These are phyloP conservation scores for Ostrea edulis DNA, from an alignment of 1,140 invertebrate genomes.

Conservation along the genomic window DNA sequence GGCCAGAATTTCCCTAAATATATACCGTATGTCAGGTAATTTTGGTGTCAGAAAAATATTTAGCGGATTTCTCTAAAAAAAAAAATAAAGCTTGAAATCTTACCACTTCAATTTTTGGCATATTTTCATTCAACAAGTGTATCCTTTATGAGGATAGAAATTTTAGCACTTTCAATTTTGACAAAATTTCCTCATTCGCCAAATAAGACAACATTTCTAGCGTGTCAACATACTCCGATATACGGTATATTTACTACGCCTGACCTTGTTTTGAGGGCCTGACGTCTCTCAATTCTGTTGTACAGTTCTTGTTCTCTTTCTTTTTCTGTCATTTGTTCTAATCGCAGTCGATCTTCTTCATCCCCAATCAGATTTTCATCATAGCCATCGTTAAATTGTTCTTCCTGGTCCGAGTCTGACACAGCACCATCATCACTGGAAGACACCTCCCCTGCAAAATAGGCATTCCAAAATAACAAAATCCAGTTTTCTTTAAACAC, in stretches of 20 bases:
- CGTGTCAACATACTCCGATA: no score
- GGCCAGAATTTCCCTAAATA: no score
- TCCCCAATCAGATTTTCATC: constrained; percentile 99
- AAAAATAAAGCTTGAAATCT: no score
- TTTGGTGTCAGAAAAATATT: no score
- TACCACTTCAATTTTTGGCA: no score
- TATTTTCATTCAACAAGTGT: no score
- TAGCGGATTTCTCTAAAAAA: no score
- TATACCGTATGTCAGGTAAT: no score
- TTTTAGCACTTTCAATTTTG: no score
- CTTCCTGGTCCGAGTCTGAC: constrained; percentile 77
- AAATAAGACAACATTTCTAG: no score
- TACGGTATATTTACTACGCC: constrained; percentile 22
- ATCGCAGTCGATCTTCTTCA: constrained; percentile 92
- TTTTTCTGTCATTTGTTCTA: constrained; percentile 97
- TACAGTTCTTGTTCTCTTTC: constrained; percentile 98
- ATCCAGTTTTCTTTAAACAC: background rate
- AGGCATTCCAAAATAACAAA: background rate
- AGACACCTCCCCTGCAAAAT: constrained; percentile 84
- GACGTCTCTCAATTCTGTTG: constrained; percentile 95
- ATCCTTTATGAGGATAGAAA: no score
- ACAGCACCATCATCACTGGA: constrained; percentile 71
- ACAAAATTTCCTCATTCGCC: no score
- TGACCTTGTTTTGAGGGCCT: constrained; percentile 92
- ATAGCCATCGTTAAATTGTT: constrained; percentile 91